Percentiles rank a stretch among this genome's conserved stretches.
Conservation (phyloP, 1,140 invertebrate genomes). For the Neodiprion fabricii region DNA sequence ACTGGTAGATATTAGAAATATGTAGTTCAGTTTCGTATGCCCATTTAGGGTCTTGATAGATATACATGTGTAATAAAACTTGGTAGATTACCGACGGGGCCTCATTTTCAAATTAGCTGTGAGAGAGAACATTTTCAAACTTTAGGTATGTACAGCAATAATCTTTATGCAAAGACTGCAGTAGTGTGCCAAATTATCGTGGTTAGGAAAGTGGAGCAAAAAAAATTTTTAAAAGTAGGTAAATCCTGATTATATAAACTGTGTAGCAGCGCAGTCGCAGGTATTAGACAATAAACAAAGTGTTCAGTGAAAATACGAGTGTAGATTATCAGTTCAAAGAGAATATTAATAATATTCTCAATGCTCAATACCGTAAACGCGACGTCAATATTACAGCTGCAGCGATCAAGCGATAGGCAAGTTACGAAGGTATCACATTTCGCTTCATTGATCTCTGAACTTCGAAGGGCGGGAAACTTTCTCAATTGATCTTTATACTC, state of each 20-base stretch:
- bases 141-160: no score
- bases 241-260: background rate
- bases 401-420: background rate
- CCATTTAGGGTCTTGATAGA: slow-evolving; percentile 33
- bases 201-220: no score
- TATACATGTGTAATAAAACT: slow-evolving; percentile 18
- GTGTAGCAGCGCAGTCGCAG: background rate
- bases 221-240: no score
- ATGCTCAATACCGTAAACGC: background rate
- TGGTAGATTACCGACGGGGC: slow-evolving; percentile 48
- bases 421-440: no score
- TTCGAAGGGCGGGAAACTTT: no score
- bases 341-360: background rate
- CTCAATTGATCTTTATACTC: no score
- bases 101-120: slow-evolving; percentile 41
- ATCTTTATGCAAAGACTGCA: slow-evolving; percentile 47
- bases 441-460: no score
- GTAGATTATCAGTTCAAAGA: background rate
- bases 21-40: slow-evolving; percentile 14
- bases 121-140: background rate
- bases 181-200: slow-evolving; percentile 38
- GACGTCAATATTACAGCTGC: background rate
- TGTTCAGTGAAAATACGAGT: background rate
- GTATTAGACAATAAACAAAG: background rate
- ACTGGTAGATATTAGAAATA: slow-evolving; percentile 24